These are phyloP conservation scores for mouse (Mus musculus) DNA, from an alignment of 2,113 vertebrate species.

Conservation along the genomic window DNA sequence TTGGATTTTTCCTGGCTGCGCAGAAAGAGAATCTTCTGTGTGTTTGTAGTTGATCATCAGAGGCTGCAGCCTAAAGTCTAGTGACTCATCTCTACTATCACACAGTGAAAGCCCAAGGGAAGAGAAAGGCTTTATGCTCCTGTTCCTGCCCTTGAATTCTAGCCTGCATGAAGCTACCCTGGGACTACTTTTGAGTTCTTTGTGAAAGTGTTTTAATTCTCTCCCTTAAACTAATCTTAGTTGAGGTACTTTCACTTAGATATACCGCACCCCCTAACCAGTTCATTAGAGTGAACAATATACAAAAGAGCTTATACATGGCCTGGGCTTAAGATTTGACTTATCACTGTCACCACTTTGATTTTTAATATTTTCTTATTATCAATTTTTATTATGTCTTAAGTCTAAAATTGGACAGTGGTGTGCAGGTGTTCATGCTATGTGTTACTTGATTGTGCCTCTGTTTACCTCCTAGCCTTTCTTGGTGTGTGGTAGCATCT, in stretches of 20 bases:
- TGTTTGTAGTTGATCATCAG: neutral
- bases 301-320: neutral
- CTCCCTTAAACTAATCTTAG: neutral
- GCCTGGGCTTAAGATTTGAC: neutral
- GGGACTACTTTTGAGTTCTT: neutral
- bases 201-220: neutral
- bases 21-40: neutral
- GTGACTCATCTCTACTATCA: neutral
- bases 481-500: neutral
- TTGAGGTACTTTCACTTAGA: neutral
- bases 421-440: neutral
- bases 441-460: neutral
- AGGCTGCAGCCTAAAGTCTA: neutral
- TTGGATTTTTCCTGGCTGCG: neutral
- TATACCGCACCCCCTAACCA: neutral
- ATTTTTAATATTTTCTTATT: slow-evolving; percentile 31
- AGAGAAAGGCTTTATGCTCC: neutral
- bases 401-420: slow-evolving; percentile 3
- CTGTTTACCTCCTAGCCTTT: neutral
- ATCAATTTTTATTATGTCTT: neutral
- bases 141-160: neutral
- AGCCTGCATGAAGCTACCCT: neutral
- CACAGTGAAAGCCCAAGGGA: neutral
- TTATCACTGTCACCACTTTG: neutral
- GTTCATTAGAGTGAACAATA: neutral